Evolutionary conservation across 1,140 invertebrate genomes (phyloP), one percentile per base, ranked within the genome.

Genomic region (Macrobrachium rosenbergii): DNA sequence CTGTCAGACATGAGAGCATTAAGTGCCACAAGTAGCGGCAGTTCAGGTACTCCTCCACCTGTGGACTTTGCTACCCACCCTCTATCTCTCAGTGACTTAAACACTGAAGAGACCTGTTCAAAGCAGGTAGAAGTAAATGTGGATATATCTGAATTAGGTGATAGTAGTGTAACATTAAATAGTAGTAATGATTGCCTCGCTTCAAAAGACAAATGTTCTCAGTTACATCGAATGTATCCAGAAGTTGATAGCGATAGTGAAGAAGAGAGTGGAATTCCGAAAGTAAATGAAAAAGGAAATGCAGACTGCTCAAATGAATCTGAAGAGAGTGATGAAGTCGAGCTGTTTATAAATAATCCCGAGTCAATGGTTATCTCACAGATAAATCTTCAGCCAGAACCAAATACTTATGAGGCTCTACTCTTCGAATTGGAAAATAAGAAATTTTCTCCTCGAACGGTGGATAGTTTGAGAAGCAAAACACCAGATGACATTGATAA

Each of bases 181-280:
- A 52, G 12, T 52, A 52, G 12, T 12, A 52, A 52, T 52, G 52
- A 12, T 52, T 52, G 7, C 52, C 12, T 52, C 52, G 0, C 52
- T 17, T 52, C 58, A 16, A 82, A 62, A 52, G 17, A 82, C 11
- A 52, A 17, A 16, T 79, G 37, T 52, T 52, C 45, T 64, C 64
- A 43, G 19, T 79, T 86, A 79, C 83, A 86, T 64, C 73, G 81
- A 59, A 87, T 87, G 85, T 87, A 87, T 59, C 85, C 85, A 64
- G 85, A 87, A 58, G 62, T 52, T 64, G 78, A 87, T 21, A 87
- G 85, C 52, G 85, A 87, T 21, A 80, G 78, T 37, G 77, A 60
- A 8, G 79, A 75, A 16, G 60, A 52, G 21, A 16, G 11, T 17
- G 43, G 28, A 5, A n/a, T 8, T 16, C 6, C 11, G 0, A 62